Percentiles rank a stretch among this genome's conserved stretches.
These are phyloP conservation scores for Cylindroiulus punctatus DNA, from an alignment of 2,888 invertebrate species.

Conservation along the genomic window DNA sequence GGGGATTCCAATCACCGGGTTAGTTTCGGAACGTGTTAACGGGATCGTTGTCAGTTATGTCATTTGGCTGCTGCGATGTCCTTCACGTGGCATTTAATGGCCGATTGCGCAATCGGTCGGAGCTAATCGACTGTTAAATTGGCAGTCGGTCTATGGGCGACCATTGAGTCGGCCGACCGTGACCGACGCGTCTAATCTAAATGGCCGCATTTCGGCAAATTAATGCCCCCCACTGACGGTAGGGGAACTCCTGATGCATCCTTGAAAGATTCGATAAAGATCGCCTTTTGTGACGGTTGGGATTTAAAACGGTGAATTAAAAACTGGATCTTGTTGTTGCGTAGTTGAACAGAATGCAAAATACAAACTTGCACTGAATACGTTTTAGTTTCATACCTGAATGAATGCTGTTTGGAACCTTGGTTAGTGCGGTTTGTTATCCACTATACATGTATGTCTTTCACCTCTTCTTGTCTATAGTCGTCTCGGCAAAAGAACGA, in stretches of 20 bases:
- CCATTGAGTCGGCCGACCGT: not conserved
- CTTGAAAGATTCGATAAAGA: not conserved
- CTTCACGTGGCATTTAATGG: not conserved
- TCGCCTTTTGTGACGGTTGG: not conserved
- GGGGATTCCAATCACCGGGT: not conserved
- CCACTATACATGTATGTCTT: too few relatives aligned
- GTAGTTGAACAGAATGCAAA: too few relatives aligned
- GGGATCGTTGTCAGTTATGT: not conserved
- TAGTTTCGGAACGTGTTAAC: not conserved
- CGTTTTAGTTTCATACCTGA: too few relatives aligned
- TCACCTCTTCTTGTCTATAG: too few relatives aligned
- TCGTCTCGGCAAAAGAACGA: too few relatives aligned
- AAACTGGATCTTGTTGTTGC: not conserved
- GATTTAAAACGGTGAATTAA: not conserved
- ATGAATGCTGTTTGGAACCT: too few relatives aligned
- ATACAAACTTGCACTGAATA: too few relatives aligned
- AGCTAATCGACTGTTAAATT: not conserved
- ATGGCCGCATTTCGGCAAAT: not conserved
- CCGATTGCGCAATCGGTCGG: not conserved
- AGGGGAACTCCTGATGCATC: not conserved
- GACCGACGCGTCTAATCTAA: constrained; percentile 16
- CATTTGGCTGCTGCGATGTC: not conserved
- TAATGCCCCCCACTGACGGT: not conserved
- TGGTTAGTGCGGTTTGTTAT: too few relatives aligned
- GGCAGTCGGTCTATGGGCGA: not conserved